phyloP scores from a whole-genome alignment of 2,113 vertebrate genomes.

The Urocitellus parryii region DNA sequence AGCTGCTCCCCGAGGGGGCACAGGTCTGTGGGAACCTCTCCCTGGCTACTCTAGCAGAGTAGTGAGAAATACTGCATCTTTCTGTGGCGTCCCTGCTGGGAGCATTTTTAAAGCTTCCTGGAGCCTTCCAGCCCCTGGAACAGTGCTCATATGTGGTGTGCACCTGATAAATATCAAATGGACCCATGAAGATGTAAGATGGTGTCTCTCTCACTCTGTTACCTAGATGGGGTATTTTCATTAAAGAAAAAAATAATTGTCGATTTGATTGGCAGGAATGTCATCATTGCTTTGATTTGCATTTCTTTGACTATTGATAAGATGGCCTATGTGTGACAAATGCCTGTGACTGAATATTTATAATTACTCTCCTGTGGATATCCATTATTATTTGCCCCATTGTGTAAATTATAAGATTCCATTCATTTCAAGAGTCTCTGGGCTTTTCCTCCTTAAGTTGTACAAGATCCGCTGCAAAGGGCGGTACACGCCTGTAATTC shows the following conservation, averaged over 20 bases:
- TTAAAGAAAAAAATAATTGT: background rate
- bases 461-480: accelerated
- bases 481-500: background rate
- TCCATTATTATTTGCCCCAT: background rate
- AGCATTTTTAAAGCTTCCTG: background rate
- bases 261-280: background rate
- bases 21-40: background rate
- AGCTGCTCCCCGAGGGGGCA: background rate
- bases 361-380: background rate
- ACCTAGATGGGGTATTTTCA: background rate
- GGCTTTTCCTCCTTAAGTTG: background rate
- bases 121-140: background rate
- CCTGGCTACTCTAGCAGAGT: background rate
- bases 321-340: background rate
- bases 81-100: background rate
- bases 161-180: background rate
- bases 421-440: background rate
- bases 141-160: accelerated
- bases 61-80: accelerated
- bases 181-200: background rate
- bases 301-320: background rate
- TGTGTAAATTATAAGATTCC: background rate
- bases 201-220: background rate
- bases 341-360: background rate
- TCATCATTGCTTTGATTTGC: background rate